A percentile compares a stretch with the other conserved stretches of the same genome.
Conservation (phyloP, 2,797 vertebrate genomes). For the Dallia pectoralis region DNA sequence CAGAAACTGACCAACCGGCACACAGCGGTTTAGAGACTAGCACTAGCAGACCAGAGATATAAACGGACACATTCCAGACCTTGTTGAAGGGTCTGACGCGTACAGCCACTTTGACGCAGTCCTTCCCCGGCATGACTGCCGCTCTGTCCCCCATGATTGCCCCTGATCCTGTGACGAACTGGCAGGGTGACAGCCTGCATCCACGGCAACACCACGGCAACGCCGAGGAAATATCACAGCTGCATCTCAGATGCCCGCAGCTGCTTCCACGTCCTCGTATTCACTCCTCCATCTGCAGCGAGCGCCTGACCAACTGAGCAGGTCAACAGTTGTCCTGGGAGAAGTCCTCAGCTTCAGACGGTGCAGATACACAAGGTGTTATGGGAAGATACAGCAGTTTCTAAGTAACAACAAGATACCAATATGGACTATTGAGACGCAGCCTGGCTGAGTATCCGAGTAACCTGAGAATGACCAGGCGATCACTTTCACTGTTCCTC, state of each 20-base stretch:
- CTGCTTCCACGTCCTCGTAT: background rate
- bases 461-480: constrained; percentile 32
- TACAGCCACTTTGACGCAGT: constrained; percentile 82
- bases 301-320: background rate
- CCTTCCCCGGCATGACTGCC: constrained; percentile 64
- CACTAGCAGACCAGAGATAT: too few relatives aligned
- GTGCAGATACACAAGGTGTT: background rate
- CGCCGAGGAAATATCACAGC: too few relatives aligned
- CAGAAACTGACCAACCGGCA: too few relatives aligned
- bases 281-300: background rate
- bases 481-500: constrained; percentile 35
- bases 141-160: constrained; percentile 49
- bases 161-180: constrained; percentile 13
- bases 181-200: background rate
- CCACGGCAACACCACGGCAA: background rate
- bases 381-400: background rate
- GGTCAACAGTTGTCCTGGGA: background rate
- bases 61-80: constrained; percentile 36
- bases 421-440: background rate
- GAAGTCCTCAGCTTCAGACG: too few relatives aligned
- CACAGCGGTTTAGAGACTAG: too few relatives aligned
- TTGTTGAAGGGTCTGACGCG: constrained; percentile 83
- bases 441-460: background rate
- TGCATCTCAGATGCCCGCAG: background rate
- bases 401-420: background rate